Evolutionary conservation across 2,113 vertebrate genomes (phyloP), one percentile per base, ranked within the genome.

Genomic region (Embiotoca jacksoni): DNA sequence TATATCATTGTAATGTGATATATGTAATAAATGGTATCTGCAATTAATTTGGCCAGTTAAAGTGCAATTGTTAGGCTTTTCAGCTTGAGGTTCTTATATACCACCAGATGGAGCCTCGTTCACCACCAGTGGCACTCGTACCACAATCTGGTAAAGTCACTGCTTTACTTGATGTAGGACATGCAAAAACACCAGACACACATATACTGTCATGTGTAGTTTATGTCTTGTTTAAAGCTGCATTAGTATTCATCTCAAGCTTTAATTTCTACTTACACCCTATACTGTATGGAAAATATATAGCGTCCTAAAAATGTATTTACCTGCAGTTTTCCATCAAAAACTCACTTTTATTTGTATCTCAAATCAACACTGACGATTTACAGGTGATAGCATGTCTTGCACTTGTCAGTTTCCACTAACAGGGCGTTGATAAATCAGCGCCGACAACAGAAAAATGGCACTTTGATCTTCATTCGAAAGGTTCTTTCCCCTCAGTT

Each of bases 401-500:
- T 62, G 44, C 46, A 52, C 65, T 72, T 81, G 79, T 86, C 76
- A 66, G 39, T 65, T 73, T 74, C 79, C 50, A 44, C 75, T 80
- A 84, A 87, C 80, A 63, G 58, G 56, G 41, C 30, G 6, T 56
- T 90, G 81, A 81, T 79, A 78, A 86, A 91, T 86, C 69, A 49
- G 47, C 58, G 13, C 67, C 3, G 76, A 87, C 82, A 87, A 68
- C 75, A 72, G 67, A 85, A 90, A 23, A 91, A 85, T 70, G 72
- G 70, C 83, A 82, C 71, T 68, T 83, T 81, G 79, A 85, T 87
- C 80, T 85, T 80, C 80, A 82, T 82, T 88, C 78, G 71, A 82
- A 89, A 88, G 88, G 73, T 85, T 83, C 78, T 73, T 85, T 74
- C 39, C 58, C 49, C 70, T 75, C 39, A 41, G 61, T 90, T 84